A percentile compares a stretch with the other conserved stretches of the same genome.
Evolutionary conservation across 2,113 vertebrate species (phyloP).

Genomic region (Mustela lutreola): DNA sequence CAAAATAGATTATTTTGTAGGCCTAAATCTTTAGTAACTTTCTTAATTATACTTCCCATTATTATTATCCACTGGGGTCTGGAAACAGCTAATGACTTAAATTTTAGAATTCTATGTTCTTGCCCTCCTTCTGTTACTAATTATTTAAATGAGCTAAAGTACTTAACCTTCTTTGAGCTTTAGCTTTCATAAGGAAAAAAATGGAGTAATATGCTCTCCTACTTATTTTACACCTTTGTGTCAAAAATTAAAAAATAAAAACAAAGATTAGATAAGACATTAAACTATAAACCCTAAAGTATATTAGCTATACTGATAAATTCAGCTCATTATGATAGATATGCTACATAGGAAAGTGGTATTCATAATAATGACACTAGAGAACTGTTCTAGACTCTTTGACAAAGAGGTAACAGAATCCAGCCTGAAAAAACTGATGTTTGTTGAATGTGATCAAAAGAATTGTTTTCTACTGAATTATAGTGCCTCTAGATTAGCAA

Average conservation of each 20-base stretch:
- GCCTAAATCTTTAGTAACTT: neutral
- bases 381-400: neutral
- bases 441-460: neutral
- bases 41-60: neutral
- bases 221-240: neutral
- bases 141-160: neutral
- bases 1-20: neutral
- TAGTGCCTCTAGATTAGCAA: neutral
- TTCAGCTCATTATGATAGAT: neutral
- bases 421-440: neutral
- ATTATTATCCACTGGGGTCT: neutral
- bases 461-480: neutral
- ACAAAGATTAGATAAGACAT: neutral
- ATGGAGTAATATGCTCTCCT: neutral
- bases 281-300: neutral
- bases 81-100: neutral
- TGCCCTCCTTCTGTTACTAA: neutral
- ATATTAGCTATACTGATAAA: neutral
- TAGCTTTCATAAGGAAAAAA: neutral
- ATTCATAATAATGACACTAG: neutral
- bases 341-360: neutral
- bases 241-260: neutral
- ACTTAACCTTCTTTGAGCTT: neutral
- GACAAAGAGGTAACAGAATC: neutral
- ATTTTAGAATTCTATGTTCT: neutral